A percentile compares a stretch with the other conserved stretches of the same genome.
Conservation (phyloP, 2,888 invertebrate species). For the Aleiodes testaceus region DNA sequence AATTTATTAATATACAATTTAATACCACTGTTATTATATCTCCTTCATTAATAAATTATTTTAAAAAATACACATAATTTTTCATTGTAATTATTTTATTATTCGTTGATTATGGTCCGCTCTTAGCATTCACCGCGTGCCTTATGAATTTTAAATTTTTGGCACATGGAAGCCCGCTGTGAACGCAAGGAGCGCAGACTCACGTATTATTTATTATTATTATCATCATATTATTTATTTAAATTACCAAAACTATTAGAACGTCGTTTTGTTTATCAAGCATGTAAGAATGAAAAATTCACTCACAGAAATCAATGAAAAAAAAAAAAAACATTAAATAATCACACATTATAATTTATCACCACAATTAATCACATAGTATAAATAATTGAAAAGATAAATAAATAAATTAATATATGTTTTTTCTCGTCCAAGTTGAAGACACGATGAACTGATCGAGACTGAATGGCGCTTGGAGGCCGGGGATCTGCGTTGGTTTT, state of each 20-base stretch:
- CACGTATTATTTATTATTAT: conserved; percentile 54
- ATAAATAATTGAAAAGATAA: background rate
- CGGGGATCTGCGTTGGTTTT: conserved; percentile 43
- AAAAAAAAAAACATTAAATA: no score
- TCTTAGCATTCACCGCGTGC: conserved; percentile 99
- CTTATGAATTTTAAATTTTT: conserved; percentile 86
- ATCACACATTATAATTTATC: no score
- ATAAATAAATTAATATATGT: background rate
- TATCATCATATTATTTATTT: conserved; percentile 38
- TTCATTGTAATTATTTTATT: no score
- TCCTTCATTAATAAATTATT: background rate
- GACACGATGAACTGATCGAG: conserved; percentile 30
- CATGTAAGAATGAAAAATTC: no score
- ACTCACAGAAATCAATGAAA: no score
- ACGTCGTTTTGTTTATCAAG: conserved; percentile 20
- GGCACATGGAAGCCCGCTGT: conserved; percentile 95
- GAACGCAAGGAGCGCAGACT: conserved; percentile 89
- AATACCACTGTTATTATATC: background rate
- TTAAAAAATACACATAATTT: background rate
- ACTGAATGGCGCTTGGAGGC: conserved; percentile 28
- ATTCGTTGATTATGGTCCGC: conserved; percentile 80
- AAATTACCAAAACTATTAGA: conserved; percentile 4
- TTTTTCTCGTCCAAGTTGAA: conserved; percentile 10
- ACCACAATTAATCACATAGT: no score
- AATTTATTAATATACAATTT: no score